Conservation (phyloP, 2,888 invertebrate genomes). For the Diloba caeruleocephala region DNA sequence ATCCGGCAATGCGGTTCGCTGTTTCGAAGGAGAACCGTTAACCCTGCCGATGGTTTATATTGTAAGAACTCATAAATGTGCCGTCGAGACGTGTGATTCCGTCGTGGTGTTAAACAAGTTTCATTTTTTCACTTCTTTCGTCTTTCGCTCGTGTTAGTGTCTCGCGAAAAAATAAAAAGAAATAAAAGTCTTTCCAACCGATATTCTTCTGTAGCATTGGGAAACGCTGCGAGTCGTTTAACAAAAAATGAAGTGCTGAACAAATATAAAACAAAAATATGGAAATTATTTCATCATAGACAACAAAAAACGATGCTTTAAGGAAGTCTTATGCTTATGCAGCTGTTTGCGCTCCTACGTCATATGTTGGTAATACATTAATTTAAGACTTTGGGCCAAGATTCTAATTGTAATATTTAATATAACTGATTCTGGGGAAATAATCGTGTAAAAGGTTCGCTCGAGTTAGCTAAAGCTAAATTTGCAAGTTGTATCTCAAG, state of each 20-base stretch:
- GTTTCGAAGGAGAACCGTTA: too few relatives aligned
- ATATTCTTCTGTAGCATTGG: neutral
- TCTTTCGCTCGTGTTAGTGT: conserved; percentile 23
- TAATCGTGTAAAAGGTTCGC: too few relatives aligned
- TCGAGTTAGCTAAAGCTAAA: neutral
- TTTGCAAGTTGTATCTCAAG: neutral
- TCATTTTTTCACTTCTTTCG: conserved; percentile 5
- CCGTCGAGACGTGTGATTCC: neutral
- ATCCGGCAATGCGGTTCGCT: too few relatives aligned
- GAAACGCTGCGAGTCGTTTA: neutral
- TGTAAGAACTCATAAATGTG: neutral
- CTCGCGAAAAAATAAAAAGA: conserved; percentile 17
- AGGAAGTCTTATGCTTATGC: too few relatives aligned
- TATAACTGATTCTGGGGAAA: neutral
- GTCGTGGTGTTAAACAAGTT: conserved; percentile 19
- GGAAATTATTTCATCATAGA: too few relatives aligned
- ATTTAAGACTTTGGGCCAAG: too few relatives aligned
- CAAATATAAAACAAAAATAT: neutral
- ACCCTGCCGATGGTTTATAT: too few relatives aligned
- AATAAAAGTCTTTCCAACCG: too few relatives aligned
- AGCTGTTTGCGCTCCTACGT: too few relatives aligned
- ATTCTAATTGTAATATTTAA: too few relatives aligned
- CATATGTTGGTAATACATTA: too few relatives aligned
- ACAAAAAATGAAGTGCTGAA: neutral
- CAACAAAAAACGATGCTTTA: too few relatives aligned